These are phyloP conservation scores for Sakesphorus luctuosus DNA, from an alignment of 2,113 vertebrate species.

Conservation along the genomic window DNA sequence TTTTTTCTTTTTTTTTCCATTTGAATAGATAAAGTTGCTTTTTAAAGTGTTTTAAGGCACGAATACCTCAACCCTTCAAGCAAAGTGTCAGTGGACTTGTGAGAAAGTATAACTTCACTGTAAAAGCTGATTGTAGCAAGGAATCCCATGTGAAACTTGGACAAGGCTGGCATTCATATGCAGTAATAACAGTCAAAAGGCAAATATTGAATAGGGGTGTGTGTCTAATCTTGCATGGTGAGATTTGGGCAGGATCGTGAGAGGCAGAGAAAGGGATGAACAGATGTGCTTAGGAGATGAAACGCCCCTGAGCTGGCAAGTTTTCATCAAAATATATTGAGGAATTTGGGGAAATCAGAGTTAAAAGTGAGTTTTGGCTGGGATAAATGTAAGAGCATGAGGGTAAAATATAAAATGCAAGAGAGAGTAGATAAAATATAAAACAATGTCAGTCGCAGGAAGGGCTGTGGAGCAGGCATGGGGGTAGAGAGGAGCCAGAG, in stretches of 20 bases:
- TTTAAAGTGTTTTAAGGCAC: not conserved
- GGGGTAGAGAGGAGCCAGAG: not conserved
- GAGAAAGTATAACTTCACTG: not conserved
- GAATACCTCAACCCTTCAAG: not conserved
- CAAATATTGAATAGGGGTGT: rapidly evolving
- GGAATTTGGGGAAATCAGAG: not conserved
- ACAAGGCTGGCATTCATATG: rapidly evolving
- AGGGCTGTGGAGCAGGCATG: rapidly evolving
- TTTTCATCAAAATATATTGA: not conserved
- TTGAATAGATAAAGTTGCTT: not conserved
- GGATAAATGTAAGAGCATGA: not conserved
- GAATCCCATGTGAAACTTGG: not conserved
- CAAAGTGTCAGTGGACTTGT: not conserved
- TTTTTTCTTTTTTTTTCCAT: not conserved
- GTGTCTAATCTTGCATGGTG: not conserved
- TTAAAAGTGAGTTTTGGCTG: not conserved
- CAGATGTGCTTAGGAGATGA: not conserved
- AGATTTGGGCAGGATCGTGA: not conserved
- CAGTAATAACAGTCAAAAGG: not conserved
- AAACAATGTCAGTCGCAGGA: rapidly evolving
- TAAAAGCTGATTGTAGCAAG: not conserved
- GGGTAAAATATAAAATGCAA: not conserved
- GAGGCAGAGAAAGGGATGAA: not conserved
- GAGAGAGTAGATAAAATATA: not conserved
- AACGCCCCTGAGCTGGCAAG: not conserved